phyloP scores from a whole-genome alignment of 2,113 vertebrate genomes.

The Mixornis gularis region DNA sequence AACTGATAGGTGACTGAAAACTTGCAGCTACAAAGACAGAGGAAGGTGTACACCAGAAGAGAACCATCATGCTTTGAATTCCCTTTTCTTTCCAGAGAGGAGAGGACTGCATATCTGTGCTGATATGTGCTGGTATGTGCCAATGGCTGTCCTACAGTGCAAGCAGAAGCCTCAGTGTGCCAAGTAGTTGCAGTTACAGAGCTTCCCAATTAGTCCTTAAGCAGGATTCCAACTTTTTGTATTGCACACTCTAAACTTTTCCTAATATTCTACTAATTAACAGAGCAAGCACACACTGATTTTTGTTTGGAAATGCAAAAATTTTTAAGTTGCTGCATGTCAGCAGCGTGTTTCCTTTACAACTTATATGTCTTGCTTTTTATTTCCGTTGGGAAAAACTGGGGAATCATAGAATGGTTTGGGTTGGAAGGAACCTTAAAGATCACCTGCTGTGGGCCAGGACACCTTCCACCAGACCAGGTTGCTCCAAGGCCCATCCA shows the following conservation, averaged over 20 bases:
- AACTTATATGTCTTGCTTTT: background rate
- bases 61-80: background rate
- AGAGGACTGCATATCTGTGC: too few relatives aligned
- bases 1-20: background rate
- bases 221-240: background rate
- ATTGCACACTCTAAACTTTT: background rate
- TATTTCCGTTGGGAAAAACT: background rate
- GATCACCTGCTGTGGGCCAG: background rate
- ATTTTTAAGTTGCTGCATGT: background rate
- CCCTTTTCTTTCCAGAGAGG: background rate
- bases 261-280: background rate
- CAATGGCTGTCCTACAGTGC: background rate
- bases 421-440: background rate
- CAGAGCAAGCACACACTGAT: background rate
- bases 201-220: background rate
- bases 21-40: background rate
- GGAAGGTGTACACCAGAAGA: background rate
- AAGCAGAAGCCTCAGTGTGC: background rate
- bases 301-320: background rate
- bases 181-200: background rate
- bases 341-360: background rate
- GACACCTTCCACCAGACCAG: background rate
- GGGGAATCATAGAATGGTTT: background rate
- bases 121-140: background rate
- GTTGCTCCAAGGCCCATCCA: background rate